Base-by-base conservation (phyloP, 2,113 vertebrate genomes). In the Myiagra hebetior region DNA sequence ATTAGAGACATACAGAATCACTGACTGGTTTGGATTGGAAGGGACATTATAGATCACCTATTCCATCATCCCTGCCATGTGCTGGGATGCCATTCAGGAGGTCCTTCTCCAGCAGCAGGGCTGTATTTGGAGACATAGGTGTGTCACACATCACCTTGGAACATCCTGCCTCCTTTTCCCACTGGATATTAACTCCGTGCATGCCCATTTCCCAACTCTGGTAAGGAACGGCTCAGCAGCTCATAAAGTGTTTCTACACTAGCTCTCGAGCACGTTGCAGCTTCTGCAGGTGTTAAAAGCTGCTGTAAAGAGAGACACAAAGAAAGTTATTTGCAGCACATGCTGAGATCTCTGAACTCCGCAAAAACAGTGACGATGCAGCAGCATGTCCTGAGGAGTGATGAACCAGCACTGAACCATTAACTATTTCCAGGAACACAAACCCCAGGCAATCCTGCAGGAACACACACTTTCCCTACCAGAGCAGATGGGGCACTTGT, bases 121-220 rank as follows among this genome's bases (percentile, higher is more conserved):
- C 26, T 68, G 7, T 8, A 1, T 62, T 68, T 64, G 30, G 37
- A 39, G 13, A 15, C 62, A 57, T 26, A 50, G 15, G 5, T 19
- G 33, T 26, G 50, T 37, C 65, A 13, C 16, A 3, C 13, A 0
- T 13, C 3, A 0, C 73, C 50, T 57, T 37, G 24, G n/a, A 22
- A 2, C 10, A 7, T 13, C 56, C 47, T 21, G 26, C 28, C 55
- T 78, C n/a, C 57, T n/a, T 56, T 18, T 12, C 26, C 22, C 22
- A 35, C n/a, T 4, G 31, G 46, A 15, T 7, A 0, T 31, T 39
- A 1, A 0, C 33, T 64, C 55, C 0, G 0, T 26, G 33, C 7
- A 0, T 39, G 18, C 23, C 55, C 30, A 5, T 77, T 68, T 24
- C 59, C 41, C 1, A 0, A 5, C 65, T 53, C n/a, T 16, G 28